Percentiles rank a stretch among this genome's conserved stretches.
These are phyloP conservation scores for Xenops minutus DNA, from an alignment of 2,797 vertebrate species.

Conservation along the genomic window DNA sequence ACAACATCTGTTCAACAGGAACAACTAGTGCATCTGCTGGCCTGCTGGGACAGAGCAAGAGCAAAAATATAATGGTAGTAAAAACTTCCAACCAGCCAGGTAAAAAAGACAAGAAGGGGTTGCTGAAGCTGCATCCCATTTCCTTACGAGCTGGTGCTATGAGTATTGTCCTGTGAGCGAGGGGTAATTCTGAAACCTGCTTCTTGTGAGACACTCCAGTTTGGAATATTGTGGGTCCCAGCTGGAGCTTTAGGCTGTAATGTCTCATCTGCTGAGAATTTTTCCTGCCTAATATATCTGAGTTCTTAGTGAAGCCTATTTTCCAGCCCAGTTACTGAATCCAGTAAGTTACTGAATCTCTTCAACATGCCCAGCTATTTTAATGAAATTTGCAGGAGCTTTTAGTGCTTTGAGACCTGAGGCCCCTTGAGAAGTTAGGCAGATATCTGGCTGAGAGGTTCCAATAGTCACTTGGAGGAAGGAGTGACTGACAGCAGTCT, in stretches of 20 bases:
- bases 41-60: slow-evolving; percentile 62
- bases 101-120: slow-evolving; percentile 40
- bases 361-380: neutral
- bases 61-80: slow-evolving; percentile 51
- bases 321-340: neutral
- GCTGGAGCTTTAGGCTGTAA: neutral
- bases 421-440: neutral
- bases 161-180: neutral
- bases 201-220: neutral
- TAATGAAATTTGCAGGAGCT: neutral
- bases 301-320: neutral
- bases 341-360: neutral
- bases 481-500: neutral
- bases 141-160: neutral
- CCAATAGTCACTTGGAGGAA: neutral
- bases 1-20: slow-evolving; percentile 62
- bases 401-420: neutral
- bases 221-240: neutral
- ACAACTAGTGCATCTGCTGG: slow-evolving; percentile 46
- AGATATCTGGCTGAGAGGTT: neutral
- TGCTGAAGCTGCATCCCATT: neutral
- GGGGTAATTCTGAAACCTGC: neutral
- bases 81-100: slow-evolving; percentile 81
- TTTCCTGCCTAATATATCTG: neutral
- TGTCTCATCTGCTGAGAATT: neutral